A percentile compares a stretch with the other conserved stretches of the same genome.
Evolutionary conservation across 2,113 vertebrate genomes (phyloP).

Genomic region (Porphyrio hochstetteri): DNA sequence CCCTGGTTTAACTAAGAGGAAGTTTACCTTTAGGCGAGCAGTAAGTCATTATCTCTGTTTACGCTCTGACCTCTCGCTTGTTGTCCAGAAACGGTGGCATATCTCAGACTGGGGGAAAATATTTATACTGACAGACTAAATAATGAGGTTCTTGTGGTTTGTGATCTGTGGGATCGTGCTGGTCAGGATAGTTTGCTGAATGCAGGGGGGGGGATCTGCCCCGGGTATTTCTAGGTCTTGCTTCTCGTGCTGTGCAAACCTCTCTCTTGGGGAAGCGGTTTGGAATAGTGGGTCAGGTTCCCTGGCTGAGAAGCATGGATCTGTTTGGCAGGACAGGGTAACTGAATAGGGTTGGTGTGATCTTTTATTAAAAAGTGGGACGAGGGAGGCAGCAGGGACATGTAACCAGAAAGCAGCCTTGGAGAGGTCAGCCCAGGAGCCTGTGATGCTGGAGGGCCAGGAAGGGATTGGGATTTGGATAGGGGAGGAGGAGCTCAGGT

Average conservation of each 20-base stretch:
- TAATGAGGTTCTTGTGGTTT: not conserved
- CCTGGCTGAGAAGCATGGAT: not conserved
- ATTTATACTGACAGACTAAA: conserved; percentile 28
- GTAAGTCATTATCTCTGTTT: conserved; percentile 8
- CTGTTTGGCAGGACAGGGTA: not conserved
- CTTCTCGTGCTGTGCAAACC: not conserved
- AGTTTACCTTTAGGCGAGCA: not conserved
- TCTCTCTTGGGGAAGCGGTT: not conserved
- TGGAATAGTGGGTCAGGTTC: not conserved
- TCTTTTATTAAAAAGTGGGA: not conserved
- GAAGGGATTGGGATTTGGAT: not conserved
- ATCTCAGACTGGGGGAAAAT: not conserved
- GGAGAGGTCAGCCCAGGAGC: not conserved
- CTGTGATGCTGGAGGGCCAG: not conserved
- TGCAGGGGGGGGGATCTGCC: not conserved
- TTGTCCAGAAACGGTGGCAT: conserved; percentile 2
- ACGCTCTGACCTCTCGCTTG: not conserved
- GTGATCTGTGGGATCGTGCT: not conserved
- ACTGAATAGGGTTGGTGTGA: not conserved
- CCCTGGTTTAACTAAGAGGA: not conserved
- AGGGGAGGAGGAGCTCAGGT: not conserved
- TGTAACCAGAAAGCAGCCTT: not conserved
- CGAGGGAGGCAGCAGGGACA: not conserved
- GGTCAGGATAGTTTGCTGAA: not conserved
- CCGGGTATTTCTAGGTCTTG: not conserved